Evolutionary conservation across 2,888 invertebrate species (phyloP).

Genomic region (Ochropacha duplaris): DNA sequence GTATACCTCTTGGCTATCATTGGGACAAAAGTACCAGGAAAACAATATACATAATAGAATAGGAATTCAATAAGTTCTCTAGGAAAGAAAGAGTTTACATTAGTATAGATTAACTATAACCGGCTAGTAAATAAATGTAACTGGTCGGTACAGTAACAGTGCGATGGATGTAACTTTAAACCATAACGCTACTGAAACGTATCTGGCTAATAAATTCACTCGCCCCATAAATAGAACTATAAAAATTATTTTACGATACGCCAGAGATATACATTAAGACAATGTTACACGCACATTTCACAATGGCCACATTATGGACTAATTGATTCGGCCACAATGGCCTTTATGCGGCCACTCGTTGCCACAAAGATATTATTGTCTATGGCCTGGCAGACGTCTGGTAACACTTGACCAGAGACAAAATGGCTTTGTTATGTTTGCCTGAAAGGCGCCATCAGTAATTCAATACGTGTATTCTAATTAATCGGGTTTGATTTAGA

Average conservation of each 20-base stretch:
- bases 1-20: no score
- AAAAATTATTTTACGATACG: constrained; percentile 78
- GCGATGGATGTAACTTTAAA: constrained; percentile 65
- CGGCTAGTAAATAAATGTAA: background rate
- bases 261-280: constrained; percentile 78
- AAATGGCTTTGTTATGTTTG: constrained; percentile 78
- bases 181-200: constrained; percentile 71
- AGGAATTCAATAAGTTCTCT: no score
- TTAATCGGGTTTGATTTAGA: constrained; percentile 43
- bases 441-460: constrained; percentile 78
- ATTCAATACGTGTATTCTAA: constrained; percentile 60
- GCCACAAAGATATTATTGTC: constrained; percentile 78
- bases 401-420: constrained; percentile 81
- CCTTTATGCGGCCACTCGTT: constrained; percentile 65
- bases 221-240: constrained; percentile 77
- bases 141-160: background rate
- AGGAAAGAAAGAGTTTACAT: background rate
- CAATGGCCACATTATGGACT: constrained; percentile 79
- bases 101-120: background rate
- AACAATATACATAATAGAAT: no score
- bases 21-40: no score
- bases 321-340: constrained; percentile 80
- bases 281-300: constrained; percentile 73
- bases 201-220: constrained; percentile 76
- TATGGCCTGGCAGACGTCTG: constrained; percentile 76